Evolutionary conservation across 2,888 invertebrate genomes (phyloP), one percentile per base, ranked within the genome.

Genomic region (Clivina fossor): DNA sequence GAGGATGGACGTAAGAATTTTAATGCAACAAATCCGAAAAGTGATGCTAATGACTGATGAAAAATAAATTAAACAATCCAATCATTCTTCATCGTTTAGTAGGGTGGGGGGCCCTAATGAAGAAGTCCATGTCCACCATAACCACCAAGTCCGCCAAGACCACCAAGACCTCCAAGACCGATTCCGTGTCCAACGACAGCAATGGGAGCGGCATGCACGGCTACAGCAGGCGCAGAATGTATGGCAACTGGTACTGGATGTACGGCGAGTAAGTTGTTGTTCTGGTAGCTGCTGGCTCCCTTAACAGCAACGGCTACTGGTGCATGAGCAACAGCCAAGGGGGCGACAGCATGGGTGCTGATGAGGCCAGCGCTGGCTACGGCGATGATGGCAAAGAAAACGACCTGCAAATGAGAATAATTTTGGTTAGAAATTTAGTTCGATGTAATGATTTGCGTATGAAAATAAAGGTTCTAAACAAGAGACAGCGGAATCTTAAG

Each of bases 301-400:
- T 57, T 41, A 5, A 48, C 58, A 30, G 68, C 57, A 13, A 63
- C 64, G 41, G 68, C 68, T 13, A 70, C 70, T 5, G 71, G 68
- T 22, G 65, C 71, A 54, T 63, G 68, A n/a, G 69, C 55, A 20
- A 55, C 37, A 11, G 44, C 51, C n/a, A 40, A 11, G 47, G 28
- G 28, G 13, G 24, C 41, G n/a, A 35, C 38, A 11, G 26, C 37
- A 22, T 58, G 40, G 24, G 46, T 28, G 53, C 55, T 28, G 46
- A 53, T 30, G 32, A 56, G 51, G 18, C 50, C 40, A 41, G 54
- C 58, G 41, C 47, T 26, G 44, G 58, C 63, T 18, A 59, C 70
- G 54, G 72, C 74, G 59, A 71, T 69, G 61, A 72, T 69, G 47
- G 74, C 64, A 63, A 78, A 68, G 70, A 82, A 73, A 54, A 78